Percentiles rank a stretch among this genome's conserved stretches.
phyloP scores from a whole-genome alignment of 2,797 vertebrate species.

The Pyrocephalus nanus region DNA sequence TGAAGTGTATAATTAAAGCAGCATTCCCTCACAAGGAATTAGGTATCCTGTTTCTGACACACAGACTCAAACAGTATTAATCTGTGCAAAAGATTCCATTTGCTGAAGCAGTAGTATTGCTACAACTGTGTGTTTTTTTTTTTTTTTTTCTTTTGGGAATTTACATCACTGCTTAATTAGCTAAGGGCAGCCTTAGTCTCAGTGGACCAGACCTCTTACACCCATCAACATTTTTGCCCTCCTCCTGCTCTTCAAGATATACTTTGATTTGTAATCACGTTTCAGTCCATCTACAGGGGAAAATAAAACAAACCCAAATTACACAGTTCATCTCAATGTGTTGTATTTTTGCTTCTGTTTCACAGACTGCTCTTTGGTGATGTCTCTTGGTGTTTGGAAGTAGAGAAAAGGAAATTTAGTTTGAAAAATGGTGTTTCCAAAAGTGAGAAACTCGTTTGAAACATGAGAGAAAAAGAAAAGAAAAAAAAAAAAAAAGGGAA shows the following conservation, averaged over 20 bases:
- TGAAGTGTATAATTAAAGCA: conserved; percentile 58
- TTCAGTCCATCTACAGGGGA: background rate
- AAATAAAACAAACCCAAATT: background rate
- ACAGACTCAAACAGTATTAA: conserved; percentile 2
- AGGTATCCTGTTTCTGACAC: conserved; percentile 55
- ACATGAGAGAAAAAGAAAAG: background rate
- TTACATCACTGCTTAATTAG: conserved; percentile 55
- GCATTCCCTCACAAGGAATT: background rate
- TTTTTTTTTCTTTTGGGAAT: conserved; percentile 14
- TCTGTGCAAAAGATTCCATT: background rate
- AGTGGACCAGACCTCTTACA: background rate
- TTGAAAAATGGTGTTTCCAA: background rate
- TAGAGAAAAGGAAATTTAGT: background rate
- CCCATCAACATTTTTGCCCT: background rate
- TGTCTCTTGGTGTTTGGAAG: background rate
- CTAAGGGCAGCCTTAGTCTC: conserved; percentile 6
- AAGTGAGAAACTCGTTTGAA: background rate
- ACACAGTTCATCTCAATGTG: background rate
- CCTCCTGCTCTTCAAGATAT: background rate
- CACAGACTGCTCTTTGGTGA: background rate
- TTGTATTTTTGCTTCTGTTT: background rate
- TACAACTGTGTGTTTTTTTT: conserved; percentile 40
- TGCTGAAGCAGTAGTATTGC: conserved; percentile 23
- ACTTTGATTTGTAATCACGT: background rate
- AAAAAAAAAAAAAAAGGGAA: background rate